These are phyloP conservation scores for Tamandua tetradactyla DNA, from an alignment of 2,797 vertebrate species.

Conservation along the genomic window DNA sequence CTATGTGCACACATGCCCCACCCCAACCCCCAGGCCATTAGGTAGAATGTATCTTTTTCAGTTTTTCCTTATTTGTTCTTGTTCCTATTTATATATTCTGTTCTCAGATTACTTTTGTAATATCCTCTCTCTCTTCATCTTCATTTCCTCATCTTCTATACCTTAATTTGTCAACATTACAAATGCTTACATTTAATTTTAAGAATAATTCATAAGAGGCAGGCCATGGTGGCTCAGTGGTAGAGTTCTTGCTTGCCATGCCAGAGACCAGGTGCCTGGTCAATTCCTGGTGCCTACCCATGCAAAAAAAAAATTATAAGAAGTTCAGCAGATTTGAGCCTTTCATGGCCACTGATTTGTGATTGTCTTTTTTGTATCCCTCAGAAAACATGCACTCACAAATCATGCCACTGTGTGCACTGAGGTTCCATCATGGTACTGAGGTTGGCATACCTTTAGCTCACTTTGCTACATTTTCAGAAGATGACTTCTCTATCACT, in stretches of 20 bases:
- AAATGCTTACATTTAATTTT: slow-evolving; percentile 71
- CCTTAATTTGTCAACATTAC: slow-evolving; percentile 77
- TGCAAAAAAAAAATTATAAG: too few relatives aligned
- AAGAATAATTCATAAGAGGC: too few relatives aligned
- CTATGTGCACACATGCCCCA: neutral
- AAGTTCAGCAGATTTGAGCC: too few relatives aligned
- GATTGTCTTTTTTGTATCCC: slow-evolving; percentile 75
- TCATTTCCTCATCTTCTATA: slow-evolving; percentile 12
- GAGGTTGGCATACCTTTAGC: neutral
- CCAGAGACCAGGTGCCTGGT: too few relatives aligned
- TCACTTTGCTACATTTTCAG: slow-evolving; percentile 65
- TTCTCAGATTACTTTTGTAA: neutral
- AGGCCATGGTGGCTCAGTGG: too few relatives aligned
- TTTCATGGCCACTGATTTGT: too few relatives aligned
- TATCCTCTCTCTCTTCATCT: neutral
- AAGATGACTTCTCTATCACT: slow-evolving; percentile 60
- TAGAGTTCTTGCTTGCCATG: too few relatives aligned
- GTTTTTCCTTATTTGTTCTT: neutral
- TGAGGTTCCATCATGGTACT: neutral
- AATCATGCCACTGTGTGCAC: slow-evolving; percentile 47
- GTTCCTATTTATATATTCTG: neutral
- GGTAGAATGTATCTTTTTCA: neutral
- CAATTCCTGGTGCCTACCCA: too few relatives aligned
- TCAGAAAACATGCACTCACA: slow-evolving; percentile 80
- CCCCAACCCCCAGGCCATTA: neutral